Percentiles rank a stretch among this genome's conserved stretches.
Evolutionary conservation across 2,113 vertebrate species (phyloP).

Genomic region (Leptocoma aspasia): DNA sequence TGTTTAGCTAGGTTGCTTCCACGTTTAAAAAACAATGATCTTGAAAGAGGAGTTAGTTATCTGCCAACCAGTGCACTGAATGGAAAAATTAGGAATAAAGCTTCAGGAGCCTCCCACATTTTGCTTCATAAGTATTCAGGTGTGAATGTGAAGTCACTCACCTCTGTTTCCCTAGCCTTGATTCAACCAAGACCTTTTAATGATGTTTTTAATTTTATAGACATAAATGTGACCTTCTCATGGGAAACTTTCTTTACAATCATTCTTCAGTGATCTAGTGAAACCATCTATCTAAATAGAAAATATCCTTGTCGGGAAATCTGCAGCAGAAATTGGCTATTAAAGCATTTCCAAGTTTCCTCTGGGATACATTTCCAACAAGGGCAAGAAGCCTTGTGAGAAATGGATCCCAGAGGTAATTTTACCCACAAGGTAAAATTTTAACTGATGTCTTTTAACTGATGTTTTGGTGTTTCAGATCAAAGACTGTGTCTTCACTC

Average conservation of each 20-base stretch:
- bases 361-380: neutral
- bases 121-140: slow-evolving; percentile 9
- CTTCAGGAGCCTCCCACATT: neutral
- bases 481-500: neutral
- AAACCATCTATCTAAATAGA: neutral
- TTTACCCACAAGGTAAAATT: neutral
- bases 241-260: neutral
- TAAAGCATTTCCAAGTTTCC: neutral
- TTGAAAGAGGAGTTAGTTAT: neutral
- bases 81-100: neutral
- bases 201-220: slow-evolving; percentile 35
- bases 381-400: neutral
- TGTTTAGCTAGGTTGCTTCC: neutral
- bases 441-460: neutral
- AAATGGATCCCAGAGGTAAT: neutral
- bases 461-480: neutral
- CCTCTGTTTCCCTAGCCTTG: neutral
- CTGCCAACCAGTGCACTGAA: neutral
- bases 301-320: neutral
- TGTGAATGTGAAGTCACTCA: neutral
- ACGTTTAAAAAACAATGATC: neutral
- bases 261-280: neutral
- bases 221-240: neutral
- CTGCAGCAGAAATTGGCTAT: neutral
- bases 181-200: slow-evolving; percentile 15